Base-by-base conservation (phyloP, 1,140 invertebrate species). In the Brachionus calyciflorus region DNA sequence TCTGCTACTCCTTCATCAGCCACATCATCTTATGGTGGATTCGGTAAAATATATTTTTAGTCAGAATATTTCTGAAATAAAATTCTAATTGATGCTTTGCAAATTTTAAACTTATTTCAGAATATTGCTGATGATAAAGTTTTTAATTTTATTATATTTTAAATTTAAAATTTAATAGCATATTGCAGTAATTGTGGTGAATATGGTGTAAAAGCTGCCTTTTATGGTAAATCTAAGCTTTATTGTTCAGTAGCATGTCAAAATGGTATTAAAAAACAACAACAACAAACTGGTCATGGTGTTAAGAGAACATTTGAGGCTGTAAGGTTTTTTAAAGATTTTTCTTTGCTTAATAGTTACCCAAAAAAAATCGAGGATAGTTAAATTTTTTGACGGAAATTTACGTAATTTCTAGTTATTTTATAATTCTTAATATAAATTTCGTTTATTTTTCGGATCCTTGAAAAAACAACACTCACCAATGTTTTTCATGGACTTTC, bases 171-270 rank as follows among this genome's bases (percentile, higher is more conserved):
- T 26, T 17, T 33, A 17, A n/a, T 33, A 60, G 91, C 91, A 80
- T 91, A 92, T 37, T 93, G 92, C 88, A 91, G 92, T 84, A 91
- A 91, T 83, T 94, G 92, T 85, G 92, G 92, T 63, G 90, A 91
- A 33, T 91, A 93, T 79, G 92, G 92, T 77, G 91, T 93, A 5
- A 93, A 92, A 83, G 91, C 92, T 84, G 91, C 91, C 2, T 93
- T 93, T 84, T 93, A 93, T 81, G 92, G 91, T 10, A 91, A 91
- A 83, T 91, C 92, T 78, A 87, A 92, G 68, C 79, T 82, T 24
- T 85, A 83, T 76, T 85, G 84, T 76, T 65, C 60, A 41, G 60
- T 65, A 1, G 60, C 60, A 0, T 65, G 60, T 24, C 60, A 65
- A 46, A 65, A 65, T 41, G 60, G 60, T 17, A 65, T 44, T 12